Percentiles rank a stretch among this genome's conserved stretches.
Conservation (phyloP, 2,888 invertebrate species). For the Acanthosepion pharaonis region DNA sequence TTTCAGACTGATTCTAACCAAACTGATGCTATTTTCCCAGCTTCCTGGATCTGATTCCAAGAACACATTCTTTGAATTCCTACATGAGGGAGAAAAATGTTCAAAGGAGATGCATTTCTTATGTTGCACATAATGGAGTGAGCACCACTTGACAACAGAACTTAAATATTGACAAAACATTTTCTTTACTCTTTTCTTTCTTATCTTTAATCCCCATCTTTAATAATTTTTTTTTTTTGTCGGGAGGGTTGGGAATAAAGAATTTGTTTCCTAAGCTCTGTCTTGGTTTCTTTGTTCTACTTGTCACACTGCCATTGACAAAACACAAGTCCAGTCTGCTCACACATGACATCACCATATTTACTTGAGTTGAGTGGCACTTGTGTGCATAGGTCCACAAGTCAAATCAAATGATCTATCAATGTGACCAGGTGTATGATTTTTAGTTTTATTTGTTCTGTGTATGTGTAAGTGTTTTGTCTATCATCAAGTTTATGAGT, state of each 20-base stretch:
- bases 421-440: not conserved
- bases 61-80: not conserved
- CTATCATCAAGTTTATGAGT: too few species aligned
- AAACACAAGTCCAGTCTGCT: not conserved
- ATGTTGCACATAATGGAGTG: not conserved
- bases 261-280: not conserved
- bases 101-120: not conserved
- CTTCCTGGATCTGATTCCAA: not conserved
- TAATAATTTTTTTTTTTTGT: not conserved
- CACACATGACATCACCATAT: not conserved
- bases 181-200: not conserved
- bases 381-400: not conserved
- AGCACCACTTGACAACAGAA: not conserved
- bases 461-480: too few species aligned
- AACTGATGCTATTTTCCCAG: not conserved
- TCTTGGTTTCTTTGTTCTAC: not conserved
- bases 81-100: not conserved
- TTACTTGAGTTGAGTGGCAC: not conserved
- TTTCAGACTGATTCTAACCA: not conserved
- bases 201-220: not conserved
- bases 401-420: not conserved
- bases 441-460: too few species aligned
- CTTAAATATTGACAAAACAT: not conserved
- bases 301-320: not conserved
- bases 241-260: not conserved